phyloP scores from a whole-genome alignment of 2,113 vertebrate species.

The Gallinago media region DNA sequence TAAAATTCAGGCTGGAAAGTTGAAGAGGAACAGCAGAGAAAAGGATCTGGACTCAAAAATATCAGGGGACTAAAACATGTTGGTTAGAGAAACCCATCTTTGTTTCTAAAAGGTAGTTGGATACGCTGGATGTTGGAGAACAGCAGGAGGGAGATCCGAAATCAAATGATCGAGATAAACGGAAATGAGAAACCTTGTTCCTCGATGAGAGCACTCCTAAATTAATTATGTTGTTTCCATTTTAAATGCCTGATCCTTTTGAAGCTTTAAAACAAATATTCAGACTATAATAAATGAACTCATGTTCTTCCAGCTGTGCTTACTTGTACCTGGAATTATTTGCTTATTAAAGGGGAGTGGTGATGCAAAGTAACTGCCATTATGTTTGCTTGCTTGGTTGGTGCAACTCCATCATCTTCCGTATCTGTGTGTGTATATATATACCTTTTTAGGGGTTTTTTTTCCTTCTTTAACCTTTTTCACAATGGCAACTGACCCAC shows the following conservation, averaged over 20 bases:
- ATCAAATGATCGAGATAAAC: background rate
- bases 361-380: background rate
- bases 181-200: background rate
- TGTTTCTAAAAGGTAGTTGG: background rate
- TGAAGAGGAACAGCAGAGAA: background rate
- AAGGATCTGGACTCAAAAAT: background rate
- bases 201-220: background rate
- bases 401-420: background rate
- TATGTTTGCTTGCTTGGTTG: background rate
- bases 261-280: background rate
- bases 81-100: background rate
- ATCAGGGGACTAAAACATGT: background rate
- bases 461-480: background rate
- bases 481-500: background rate
- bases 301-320: background rate
- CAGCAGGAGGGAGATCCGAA: background rate
- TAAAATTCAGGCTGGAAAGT: background rate
- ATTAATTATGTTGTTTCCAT: background rate
- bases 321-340: background rate
- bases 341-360: background rate
- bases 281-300: background rate
- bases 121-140: background rate
- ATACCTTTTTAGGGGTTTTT: background rate
- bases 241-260: background rate
- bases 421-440: rapidly evolving